Evolutionary conservation across 2,888 invertebrate genomes (phyloP).

Genomic region (Lithophane ornitopus): DNA sequence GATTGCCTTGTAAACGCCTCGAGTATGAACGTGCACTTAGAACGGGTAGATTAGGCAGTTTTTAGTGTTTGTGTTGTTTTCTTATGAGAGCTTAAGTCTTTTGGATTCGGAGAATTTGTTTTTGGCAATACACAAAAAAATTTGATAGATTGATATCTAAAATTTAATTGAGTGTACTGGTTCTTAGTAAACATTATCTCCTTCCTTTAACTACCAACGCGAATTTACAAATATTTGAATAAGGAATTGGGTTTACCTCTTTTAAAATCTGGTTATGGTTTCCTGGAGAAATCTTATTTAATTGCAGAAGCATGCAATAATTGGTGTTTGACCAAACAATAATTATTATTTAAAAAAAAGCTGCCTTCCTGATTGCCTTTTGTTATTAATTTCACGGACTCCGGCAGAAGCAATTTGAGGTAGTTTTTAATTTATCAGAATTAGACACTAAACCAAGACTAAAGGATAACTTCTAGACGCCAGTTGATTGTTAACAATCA

Average conservation of each 20-base stretch:
- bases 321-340: slow-evolving; percentile 15
- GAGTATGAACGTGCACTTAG: slow-evolving; percentile 65
- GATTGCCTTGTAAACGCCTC: slow-evolving; percentile 88
- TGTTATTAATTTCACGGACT: slow-evolving; percentile 49
- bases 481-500: not conserved
- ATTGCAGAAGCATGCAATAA: slow-evolving; percentile 14
- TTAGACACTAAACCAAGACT: slow-evolving; percentile 12
- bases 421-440: slow-evolving; percentile 33
- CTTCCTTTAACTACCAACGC: not conserved
- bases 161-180: not conserved
- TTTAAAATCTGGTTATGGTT: not conserved
- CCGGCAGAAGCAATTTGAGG: slow-evolving; percentile 55
- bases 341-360: not conserved
- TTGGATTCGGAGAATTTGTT: not conserved
- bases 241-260: not conserved
- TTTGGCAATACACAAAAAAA: not conserved
- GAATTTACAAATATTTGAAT: slow-evolving; percentile 4
- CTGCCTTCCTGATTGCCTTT: slow-evolving; percentile 19
- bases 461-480: slow-evolving; percentile 22
- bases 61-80: slow-evolving; percentile 14
- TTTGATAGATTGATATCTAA: not conserved
- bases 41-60: slow-evolving; percentile 72
- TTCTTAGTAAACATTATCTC: too few species aligned
- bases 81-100: not conserved
- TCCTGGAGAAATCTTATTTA: slow-evolving; percentile 1